Evolutionary conservation across 92 coral and sea anemone genomes (phyloP).

Genomic region (Montipora capitata): DNA sequence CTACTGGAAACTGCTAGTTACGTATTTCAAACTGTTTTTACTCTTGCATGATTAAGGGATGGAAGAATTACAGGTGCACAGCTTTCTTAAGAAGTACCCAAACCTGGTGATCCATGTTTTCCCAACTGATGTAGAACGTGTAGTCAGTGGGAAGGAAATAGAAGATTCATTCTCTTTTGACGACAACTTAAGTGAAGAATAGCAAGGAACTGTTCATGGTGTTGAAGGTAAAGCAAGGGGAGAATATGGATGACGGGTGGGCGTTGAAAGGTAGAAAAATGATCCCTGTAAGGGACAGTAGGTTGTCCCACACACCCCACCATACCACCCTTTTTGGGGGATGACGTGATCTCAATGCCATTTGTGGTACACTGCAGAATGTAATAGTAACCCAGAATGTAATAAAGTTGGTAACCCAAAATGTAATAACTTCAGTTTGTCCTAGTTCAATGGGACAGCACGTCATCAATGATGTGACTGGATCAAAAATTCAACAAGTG

Average conservation of each 20-base stretch:
- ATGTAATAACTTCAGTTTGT: too few relatives aligned
- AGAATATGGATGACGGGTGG: not conserved
- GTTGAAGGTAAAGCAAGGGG: constrained; percentile 9
- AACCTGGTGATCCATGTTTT: constrained; percentile 39
- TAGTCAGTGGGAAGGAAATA: constrained; percentile 30
- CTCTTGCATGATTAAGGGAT: constrained; percentile 36
- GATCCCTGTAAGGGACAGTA: too few relatives aligned
- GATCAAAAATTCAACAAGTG: too few relatives aligned
- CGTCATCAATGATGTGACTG: too few relatives aligned
- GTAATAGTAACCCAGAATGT: too few relatives aligned
- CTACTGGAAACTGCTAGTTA: not conserved
- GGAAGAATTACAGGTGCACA: constrained; percentile 56
- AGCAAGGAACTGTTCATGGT: constrained; percentile 14
- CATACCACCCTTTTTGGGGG: too few relatives aligned
- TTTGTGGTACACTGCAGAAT: too few relatives aligned
- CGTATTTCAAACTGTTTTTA: constrained; percentile 1
- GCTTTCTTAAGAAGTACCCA: constrained; percentile 42
- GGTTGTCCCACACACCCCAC: too few relatives aligned
- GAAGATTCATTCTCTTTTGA: constrained; percentile 35
- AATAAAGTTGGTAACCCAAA: too few relatives aligned
- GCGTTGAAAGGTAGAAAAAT: not conserved
- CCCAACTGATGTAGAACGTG: constrained; percentile 42
- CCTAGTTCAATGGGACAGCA: too few relatives aligned
- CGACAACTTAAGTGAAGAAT: constrained; percentile 33
- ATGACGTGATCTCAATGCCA: too few relatives aligned